Conservation (phyloP, 2,113 vertebrate genomes). For the Anas platyrhynchos region DNA sequence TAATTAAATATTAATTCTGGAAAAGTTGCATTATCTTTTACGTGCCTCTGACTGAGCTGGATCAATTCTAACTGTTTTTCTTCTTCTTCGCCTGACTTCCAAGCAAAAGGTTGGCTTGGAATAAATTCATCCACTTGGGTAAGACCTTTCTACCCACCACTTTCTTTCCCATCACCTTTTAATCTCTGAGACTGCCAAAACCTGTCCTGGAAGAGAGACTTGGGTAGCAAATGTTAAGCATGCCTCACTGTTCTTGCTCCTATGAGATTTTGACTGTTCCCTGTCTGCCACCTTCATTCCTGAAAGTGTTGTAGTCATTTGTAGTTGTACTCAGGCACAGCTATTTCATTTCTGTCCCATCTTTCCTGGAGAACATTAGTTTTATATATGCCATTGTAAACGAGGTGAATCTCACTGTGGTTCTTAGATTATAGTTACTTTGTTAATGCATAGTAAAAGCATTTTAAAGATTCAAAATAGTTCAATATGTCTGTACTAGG, state of each 20-base stretch:
- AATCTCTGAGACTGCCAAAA: background rate
- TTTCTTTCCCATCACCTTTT: background rate
- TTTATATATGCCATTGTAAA: background rate
- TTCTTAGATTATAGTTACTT: background rate
- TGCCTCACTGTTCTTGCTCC: background rate
- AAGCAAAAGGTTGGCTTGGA: rapidly evolving
- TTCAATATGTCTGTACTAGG: background rate
- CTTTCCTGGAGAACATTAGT: background rate
- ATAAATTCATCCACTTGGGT: background rate
- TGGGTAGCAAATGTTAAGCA: background rate
- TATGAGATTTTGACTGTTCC: background rate
- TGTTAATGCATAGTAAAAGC: background rate
- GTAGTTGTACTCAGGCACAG: rapidly evolving
- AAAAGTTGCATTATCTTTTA: background rate
- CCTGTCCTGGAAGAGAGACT: background rate
- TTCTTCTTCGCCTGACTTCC: background rate
- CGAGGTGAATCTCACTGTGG: background rate
- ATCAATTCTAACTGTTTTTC: background rate
- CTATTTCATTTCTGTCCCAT: background rate
- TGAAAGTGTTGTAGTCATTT: background rate
- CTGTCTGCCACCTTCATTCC: background rate
- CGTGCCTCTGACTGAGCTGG: background rate
- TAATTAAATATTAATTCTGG: background rate
- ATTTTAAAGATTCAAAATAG: background rate
- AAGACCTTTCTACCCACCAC: background rate